Evolutionary conservation across 2,888 invertebrate genomes (phyloP), one percentile per base, ranked within the genome.

Genomic region (Pristionchus mayeri): DNA sequence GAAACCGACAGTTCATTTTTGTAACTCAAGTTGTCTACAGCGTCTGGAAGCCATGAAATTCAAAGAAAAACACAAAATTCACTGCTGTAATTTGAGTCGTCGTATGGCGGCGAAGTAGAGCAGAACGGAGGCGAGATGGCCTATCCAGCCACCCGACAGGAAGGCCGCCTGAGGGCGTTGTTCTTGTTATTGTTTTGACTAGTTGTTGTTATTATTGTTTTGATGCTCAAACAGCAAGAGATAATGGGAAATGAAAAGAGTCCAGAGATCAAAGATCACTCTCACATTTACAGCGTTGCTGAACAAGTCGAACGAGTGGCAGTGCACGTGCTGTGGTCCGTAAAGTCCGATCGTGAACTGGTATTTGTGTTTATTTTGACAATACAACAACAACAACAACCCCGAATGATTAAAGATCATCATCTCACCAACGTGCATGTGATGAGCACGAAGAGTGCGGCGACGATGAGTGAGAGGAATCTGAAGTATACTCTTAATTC

Each of bases 251-350:
- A n/a, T n/a, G n/a, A n/a, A n/a, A n/a, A n/a, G n/a, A n/a, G 6
- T 44, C 44, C 13, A 6, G 6, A 6, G 44, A 9, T 63, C 30
- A 44, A 44, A 21, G 13, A 75, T 21, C 21, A n/a, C 6, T 13
- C 50, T 48, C 76, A 78, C 76, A 50, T 78, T 78, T 6, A 30
- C 50, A 30, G 50, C 50, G 18, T 50, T 48, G 34, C 50, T 48
- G 76, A 50, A 50, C 50, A 78, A 78, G 34, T 78, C 76, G 76
- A 78, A 27, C 6, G 50, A n/a, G 50, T 78, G 76, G 50, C 76
- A 78, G 76, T 78, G 76, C 0, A 78, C 76, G 30, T 78, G 50
- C 3, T 7, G 16, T 9, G 76, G 76, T 0, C 50, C 76, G 50
- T n/a, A 50, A 1, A 71, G 71, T 18, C 71, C 71, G 71, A 71